A percentile compares a stretch with the other conserved stretches of the same genome.
phyloP scores from a whole-genome alignment of 2,113 vertebrate species.

The Podiceps cristatus region DNA sequence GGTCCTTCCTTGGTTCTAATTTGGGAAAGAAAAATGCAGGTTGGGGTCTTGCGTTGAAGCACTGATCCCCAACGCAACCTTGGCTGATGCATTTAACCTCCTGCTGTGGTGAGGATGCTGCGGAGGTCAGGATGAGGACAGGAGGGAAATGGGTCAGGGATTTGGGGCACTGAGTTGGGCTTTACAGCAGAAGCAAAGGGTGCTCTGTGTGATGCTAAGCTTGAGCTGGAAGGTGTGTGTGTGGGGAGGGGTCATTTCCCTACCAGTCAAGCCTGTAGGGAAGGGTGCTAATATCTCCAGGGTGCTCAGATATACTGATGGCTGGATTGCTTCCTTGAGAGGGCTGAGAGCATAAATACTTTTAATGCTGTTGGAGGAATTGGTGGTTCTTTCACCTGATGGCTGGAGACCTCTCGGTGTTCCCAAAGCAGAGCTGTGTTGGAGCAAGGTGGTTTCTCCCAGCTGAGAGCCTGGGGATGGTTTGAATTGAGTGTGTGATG shows the following conservation, averaged over 20 bases:
- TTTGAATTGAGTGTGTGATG: not conserved
- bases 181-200: not conserved
- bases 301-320: not conserved
- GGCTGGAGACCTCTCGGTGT: rapidly evolving
- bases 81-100: not conserved
- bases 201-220: not conserved
- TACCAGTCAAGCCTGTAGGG: not conserved
- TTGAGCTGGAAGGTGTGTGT: not conserved
- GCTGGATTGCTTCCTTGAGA: not conserved
- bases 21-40: not conserved
- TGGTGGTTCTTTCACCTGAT: not conserved
- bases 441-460: not conserved
- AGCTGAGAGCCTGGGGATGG: not conserved
- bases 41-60: not conserved
- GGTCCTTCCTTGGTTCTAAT: not conserved
- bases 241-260: too few relatives aligned
- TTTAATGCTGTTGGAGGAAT: not conserved
- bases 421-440: not conserved
- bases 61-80: rapidly evolving
- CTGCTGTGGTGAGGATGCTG: not conserved
- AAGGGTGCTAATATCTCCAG: not conserved
- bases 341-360: not conserved
- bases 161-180: not conserved
- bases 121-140: not conserved
- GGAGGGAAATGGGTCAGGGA: not conserved